Evolutionary conservation across 2,888 invertebrate species (phyloP), one percentile per base, ranked within the genome.

Genomic region (Synergus japonicus): DNA sequence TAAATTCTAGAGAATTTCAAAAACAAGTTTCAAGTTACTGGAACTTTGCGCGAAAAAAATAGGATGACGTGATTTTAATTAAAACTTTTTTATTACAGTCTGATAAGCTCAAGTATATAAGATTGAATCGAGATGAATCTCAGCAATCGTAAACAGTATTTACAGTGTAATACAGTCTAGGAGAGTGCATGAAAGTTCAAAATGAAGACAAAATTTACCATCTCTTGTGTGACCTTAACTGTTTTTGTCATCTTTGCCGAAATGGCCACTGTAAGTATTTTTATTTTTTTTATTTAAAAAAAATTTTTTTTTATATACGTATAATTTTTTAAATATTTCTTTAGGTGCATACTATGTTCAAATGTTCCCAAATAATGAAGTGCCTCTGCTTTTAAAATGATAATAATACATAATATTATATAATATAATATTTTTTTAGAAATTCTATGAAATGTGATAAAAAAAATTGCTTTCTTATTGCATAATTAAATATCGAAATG

Each of bases 11-110:
- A 22, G 60, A 22, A 60, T 60, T 60, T 60, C 60, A 10, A n/a
- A 60, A 60, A 60, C 60, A 60, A 60, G 60, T 60, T 60, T 60
- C 12, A 22, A 60, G 60, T 60, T 22, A 10, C 60, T 22, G 22
- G 60, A 60, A 60, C 18, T 60, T 60, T 60, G 60, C 18, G 9
- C 9, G 15, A 15, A 54, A 54, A 8, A n/a, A 54, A 60, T 60
- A 22, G 22, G 9, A 60, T 60, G 54, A 60, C 22, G 60, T 60
- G 60, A 60, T 60, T 60, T 18, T 22, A 22, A 60, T 22, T 22
- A 60, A 10, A 7, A 4, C 4, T 22, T 12, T 22, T 18, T 22
- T 22, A 60, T 22, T 0, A 22, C 8, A 60, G 10, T 60, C 10
- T 9, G 60, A 60, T 60, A 60, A 22, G 9, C 22, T 60, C 12